A percentile compares a stretch with the other conserved stretches of the same genome.
Conservation (phyloP, 2,113 vertebrate genomes). For the Thalassoma bifasciatum region DNA sequence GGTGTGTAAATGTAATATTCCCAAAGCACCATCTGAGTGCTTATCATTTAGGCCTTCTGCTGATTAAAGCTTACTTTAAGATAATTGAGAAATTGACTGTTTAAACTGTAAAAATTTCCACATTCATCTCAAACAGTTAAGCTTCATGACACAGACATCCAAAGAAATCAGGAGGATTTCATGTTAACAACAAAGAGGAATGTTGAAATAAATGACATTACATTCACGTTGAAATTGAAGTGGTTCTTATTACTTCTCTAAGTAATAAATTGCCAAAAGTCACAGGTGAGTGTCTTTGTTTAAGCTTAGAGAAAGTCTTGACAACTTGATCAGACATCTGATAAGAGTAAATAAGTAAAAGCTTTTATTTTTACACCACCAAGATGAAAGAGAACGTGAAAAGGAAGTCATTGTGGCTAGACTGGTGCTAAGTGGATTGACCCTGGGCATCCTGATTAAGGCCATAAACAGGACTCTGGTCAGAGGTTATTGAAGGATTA, state of each 20-base stretch:
- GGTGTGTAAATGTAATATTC: slow-evolving; percentile 47
- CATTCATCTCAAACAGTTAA: slow-evolving; percentile 11
- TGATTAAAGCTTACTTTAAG: slow-evolving; percentile 65
- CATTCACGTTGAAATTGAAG: no score
- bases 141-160: not conserved
- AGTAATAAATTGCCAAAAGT: not conserved
- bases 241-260: no score
- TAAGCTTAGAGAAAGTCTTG: not conserved
- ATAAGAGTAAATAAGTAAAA: slow-evolving; percentile 1
- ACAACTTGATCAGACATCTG: slow-evolving; percentile 4
- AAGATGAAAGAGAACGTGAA: slow-evolving; percentile 51
- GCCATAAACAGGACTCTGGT: slow-evolving; percentile 54
- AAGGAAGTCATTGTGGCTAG: slow-evolving; percentile 52
- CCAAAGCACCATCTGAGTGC: slow-evolving; percentile 50
- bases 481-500: slow-evolving; percentile 68
- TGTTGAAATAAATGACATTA: no score
- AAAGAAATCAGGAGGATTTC: no score
- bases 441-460: slow-evolving; percentile 52
- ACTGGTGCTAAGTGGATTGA: slow-evolving; percentile 67
- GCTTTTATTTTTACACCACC: slow-evolving; percentile 30
- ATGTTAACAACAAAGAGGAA: no score
- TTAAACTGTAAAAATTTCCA: slow-evolving; percentile 9
- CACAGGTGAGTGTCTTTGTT: not conserved
- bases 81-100: slow-evolving; percentile 47
- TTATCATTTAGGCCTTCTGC: no score